Base-by-base conservation (phyloP, 2,888 invertebrate species). In the Sesia bembeciformis region DNA sequence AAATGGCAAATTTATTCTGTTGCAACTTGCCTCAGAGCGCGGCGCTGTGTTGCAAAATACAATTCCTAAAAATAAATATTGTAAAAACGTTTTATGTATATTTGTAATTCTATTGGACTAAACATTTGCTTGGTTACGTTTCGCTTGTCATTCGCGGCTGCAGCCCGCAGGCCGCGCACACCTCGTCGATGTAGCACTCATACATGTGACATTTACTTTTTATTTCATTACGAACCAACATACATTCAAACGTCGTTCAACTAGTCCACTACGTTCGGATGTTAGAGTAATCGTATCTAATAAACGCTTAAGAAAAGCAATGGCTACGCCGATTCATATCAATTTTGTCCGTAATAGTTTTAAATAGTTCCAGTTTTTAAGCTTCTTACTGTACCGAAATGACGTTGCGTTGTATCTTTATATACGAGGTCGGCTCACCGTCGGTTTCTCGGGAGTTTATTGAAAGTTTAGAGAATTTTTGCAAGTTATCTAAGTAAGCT, bases 321-420 rank as follows among this genome's bases (percentile, higher is more conserved):
- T 81, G 85, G 81, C 84, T 84, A 78, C 82, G 83, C 84, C 84
- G 79, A 84, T 86, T 88, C 88, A 88, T 88, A 88, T 89, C 88
- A 88, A 86, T 82, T 84, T 84, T 86, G 87, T 88, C 88, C 88
- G 81, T 82, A 65, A 83, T 87, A 86, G 84, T 84, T 83, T 74
- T 85, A 86, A 81, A 85, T 86, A 84, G 80, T 83, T 84, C 87
- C 87, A 83, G 82, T 84, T 84, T 81, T 74, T 86, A 87, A 78
- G 84, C 85, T 85, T 87, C 76, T 86, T 81, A 83, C 75, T 75
- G 76, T 82, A 83, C 80, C 81, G 76, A 77, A 74, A 73, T 69
- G 77, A 76, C 70, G 74, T 70, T 62, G 65, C 67, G 74, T 77
- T 76, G 78, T 75, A 73, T 74, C 77, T 72, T 70, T 74, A 72